Evolutionary conservation across 1,140 invertebrate genomes (phyloP), one percentile per base, ranked within the genome.

Genomic region (Nasonia vitripennis): DNA sequence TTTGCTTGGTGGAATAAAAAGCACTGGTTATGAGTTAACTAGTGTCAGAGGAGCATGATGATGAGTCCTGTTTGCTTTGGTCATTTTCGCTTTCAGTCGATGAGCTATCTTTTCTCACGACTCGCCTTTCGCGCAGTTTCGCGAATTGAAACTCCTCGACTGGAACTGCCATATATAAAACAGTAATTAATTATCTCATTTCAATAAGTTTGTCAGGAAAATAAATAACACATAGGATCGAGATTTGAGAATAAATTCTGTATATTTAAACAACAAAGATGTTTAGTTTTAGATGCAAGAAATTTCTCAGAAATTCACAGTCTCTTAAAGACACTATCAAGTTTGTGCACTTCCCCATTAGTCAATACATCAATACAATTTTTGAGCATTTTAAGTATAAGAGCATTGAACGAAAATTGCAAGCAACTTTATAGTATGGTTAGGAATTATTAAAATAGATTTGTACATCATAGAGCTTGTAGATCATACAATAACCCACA

Each of bases 31-130:
- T 71, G 17, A 73, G 71, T 89, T 88, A 94, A 87, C 92, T 93
- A 87, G 93, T 94, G 87, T 94, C 93, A 75, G 94, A 94, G 34
- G 93, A 93, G 86, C 91, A 92, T 81, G 94, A 92, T 62, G 94
- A 94, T 48, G 93, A 92, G 51, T 94, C 94, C 81, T 91, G 92
- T 87, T 93, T 93, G 90, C 91, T 94, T 83, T 93, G 93, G 84
- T 93, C 93, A 90, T 94, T 94, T 90, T 92, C 92, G 90, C 91
- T 94, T 85, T 94, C 93, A 84, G 93, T 94, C 45, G 94, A 94
- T 80, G 93, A 94, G 89, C 93, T 94, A 90, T 94, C 92, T 87
- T 91, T 92, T 90, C 93, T 93, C 89, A 93, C 94, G 87, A 93
- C 90, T 88, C 88, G 89, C 87, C 91, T 91, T 88, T 91, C 91